Conservation (phyloP, 2,888 invertebrate species). For the Diploptera punctata region DNA sequence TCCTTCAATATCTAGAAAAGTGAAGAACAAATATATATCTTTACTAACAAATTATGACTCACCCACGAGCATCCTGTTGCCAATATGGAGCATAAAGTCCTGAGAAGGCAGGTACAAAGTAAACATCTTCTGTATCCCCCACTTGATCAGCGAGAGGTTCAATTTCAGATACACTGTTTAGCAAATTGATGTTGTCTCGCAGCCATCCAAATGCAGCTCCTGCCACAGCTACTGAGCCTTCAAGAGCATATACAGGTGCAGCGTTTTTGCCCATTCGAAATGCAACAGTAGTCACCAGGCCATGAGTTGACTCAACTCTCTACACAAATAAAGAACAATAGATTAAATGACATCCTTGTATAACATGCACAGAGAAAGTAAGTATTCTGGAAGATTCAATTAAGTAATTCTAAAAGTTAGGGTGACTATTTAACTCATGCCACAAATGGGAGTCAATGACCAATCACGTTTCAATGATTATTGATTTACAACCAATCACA, state of each 20-base stretch:
- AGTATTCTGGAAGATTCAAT: too few species aligned
- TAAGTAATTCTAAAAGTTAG: too few species aligned
- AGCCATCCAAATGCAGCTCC: conserved; percentile 92
- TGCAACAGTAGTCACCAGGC: conserved; percentile 89
- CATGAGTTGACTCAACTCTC: conserved; percentile 85
- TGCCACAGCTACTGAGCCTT: conserved; percentile 89
- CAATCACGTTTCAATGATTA: too few species aligned
- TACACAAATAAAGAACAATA: too few species aligned
- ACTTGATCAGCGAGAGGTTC: conserved; percentile 69
- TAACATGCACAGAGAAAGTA: too few species aligned
- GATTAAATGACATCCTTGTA: too few species aligned
- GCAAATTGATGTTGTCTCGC: conserved; percentile 81
- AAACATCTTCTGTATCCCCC: conserved; percentile 76
- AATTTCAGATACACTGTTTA: conserved; percentile 69
- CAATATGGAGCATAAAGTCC: conserved; percentile 97
- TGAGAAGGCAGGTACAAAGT: conserved; percentile 97
- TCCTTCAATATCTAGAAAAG: not conserved
- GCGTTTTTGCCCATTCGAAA: conserved; percentile 83
- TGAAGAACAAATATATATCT: too few species aligned
- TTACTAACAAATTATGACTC: too few species aligned
- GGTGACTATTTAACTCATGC: too few species aligned
- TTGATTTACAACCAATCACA: too few species aligned
- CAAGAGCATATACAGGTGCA: conserved; percentile 84
- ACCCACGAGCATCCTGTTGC: conserved; percentile 90
- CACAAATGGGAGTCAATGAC: too few species aligned